Evolutionary conservation across 2,113 vertebrate genomes (phyloP).

Genomic region (Nibea coibor): DNA sequence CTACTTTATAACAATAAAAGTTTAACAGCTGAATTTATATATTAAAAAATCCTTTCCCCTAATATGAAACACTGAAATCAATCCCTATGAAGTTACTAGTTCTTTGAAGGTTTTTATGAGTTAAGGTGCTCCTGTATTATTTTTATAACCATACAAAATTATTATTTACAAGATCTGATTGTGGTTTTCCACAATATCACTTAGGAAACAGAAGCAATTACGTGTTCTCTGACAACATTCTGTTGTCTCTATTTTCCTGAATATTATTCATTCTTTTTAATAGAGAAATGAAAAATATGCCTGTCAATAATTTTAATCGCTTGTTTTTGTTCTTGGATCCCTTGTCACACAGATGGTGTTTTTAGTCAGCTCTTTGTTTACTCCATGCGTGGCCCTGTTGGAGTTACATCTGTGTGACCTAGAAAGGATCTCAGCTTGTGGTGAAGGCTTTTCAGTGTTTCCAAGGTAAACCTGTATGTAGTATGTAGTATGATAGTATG

Average conservation of each 20-base stretch:
- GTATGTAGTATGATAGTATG: background rate
- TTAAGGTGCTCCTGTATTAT: background rate
- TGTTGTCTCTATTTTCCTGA: background rate
- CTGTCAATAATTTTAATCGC: background rate
- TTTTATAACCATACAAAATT: background rate
- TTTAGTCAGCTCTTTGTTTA: slow-evolving; percentile 87
- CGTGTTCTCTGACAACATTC: background rate
- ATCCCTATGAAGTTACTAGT: background rate
- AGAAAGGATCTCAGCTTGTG: background rate
- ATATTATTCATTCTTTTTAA: background rate
- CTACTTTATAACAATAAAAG: background rate
- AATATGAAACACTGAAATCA: background rate
- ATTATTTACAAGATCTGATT: background rate
- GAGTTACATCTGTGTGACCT: slow-evolving; percentile 76
- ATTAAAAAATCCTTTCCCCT: background rate
- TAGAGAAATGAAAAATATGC: no score
- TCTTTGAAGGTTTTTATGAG: no score
- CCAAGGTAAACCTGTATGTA: slow-evolving; percentile 82
- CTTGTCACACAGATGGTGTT: slow-evolving; percentile 81
- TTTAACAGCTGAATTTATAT: background rate
- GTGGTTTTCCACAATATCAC: no score
- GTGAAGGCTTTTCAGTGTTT: slow-evolving; percentile 78
- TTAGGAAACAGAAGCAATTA: slow-evolving; percentile 7
- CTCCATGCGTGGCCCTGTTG: slow-evolving; percentile 79
- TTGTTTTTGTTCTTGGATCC: background rate